Base-by-base conservation (phyloP, 2,113 vertebrate genomes). In the Orientallactaga bullata region DNA sequence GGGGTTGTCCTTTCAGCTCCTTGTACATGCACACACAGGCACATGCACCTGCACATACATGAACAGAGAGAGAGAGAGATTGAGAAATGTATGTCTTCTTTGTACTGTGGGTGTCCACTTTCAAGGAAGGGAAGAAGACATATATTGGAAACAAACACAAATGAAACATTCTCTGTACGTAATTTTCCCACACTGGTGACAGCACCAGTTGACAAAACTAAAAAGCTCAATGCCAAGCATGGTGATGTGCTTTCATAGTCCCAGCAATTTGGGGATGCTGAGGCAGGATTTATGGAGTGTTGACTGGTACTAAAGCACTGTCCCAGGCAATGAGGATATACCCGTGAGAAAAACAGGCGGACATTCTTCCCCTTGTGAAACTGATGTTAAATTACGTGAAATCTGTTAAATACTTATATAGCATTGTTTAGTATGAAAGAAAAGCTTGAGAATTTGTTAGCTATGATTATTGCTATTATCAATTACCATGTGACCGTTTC, bases 381-480 rank as follows among this genome's bases (percentile, higher is more conserved):
- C 5, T 73, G n/a, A 63, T 17, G 69, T 82, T 47, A 68, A 93
- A 63, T 73, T 58, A 60, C n/a, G 47, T 88, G 24, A 39, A 95
- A 55, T 24, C 35, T 8, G 55, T 76, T 68, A 88, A 28, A 85
- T 81, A 21, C 28, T 71, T 87, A 47, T 15, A n/a, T 18, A 88
- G 16, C 66, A 28, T 51, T 76, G 39, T 21, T 90, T 85, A 39
- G 5, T 72, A 51, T 11, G 30, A 20, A 73, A 68, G 65, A 89
- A 86, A 63, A 69, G 11, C 71, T 91, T 42, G 23, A 74, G 35
- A 91, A 37, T n/a, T 82, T 58, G 79, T 89, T 82, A 74, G n/a
- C 66, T 91, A 32, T 24, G 20, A 39, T 77, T 66, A 78, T 89
- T 60, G 37, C 7, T 58, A 78, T 65, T 65, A 51, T 47, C 68